Evolutionary conservation across 2,113 vertebrate species (phyloP).

Genomic region (Baryphthengus martii): DNA sequence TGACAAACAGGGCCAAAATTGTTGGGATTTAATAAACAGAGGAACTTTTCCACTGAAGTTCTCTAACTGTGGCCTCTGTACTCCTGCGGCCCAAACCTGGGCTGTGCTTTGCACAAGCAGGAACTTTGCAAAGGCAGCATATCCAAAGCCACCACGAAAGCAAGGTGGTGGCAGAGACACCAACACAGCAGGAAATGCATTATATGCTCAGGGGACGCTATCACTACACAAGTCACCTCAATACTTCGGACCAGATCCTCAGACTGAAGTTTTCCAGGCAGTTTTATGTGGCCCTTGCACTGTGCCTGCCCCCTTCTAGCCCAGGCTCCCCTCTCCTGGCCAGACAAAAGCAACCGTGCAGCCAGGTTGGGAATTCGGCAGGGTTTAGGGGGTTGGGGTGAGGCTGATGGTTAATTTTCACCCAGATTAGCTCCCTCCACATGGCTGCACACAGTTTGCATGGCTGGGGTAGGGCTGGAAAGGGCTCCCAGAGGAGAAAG

Average conservation of each 20-base stretch:
- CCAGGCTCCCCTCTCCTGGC: rapidly evolving
- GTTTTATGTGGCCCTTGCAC: not conserved
- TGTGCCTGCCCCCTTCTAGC: not conserved
- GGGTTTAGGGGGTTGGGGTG: not conserved
- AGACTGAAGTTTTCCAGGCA: not conserved
- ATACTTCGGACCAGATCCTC: not conserved
- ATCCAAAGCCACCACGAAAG: not conserved
- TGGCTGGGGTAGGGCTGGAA: not conserved
- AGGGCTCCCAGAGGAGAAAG: not conserved
- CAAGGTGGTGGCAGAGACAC: not conserved
- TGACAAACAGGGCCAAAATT: not conserved
- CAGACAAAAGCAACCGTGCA: not conserved
- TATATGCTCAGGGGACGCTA: not conserved
- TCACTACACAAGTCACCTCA: not conserved
- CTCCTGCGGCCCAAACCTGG: not conserved
- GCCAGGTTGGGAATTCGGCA: not conserved
- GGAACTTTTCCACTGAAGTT: not conserved
- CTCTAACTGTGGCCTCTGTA: not conserved
- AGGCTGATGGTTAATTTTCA: not conserved
- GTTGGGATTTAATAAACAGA: not conserved
- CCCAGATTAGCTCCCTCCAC: not conserved
- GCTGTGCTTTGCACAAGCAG: rapidly evolving
- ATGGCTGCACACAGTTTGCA: not conserved
- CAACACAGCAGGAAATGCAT: not conserved
- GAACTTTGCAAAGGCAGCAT: not conserved